A percentile compares a stretch with the other conserved stretches of the same genome.
Conservation (phyloP, 2,888 invertebrate species). For the Microdon myrmicae region DNA sequence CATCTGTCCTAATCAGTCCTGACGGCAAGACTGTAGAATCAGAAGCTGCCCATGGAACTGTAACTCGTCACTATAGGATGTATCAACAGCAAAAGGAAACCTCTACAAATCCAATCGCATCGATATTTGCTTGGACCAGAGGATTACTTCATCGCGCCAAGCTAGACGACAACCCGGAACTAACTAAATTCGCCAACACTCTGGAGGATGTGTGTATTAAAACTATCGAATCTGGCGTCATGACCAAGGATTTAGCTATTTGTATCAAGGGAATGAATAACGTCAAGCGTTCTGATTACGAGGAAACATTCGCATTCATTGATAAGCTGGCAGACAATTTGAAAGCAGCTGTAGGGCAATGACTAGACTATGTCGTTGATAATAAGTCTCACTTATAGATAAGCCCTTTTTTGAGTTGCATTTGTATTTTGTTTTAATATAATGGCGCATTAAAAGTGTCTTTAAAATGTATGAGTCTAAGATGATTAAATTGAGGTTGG, state of each 20-base stretch:
- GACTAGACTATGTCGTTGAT: constrained; percentile 52
- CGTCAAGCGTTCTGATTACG: constrained; percentile 79
- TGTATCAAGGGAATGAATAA: constrained; percentile 94
- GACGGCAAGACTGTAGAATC: constrained; percentile 98
- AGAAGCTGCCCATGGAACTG: constrained; percentile 98
- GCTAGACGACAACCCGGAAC: constrained; percentile 82
- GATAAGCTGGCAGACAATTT: constrained; percentile 94
- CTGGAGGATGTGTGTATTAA: constrained; percentile 92
- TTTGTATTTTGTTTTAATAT: no score
- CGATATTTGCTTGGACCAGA: constrained; percentile 98
- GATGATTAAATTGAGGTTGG: no score
- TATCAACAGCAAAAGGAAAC: constrained; percentile 97
- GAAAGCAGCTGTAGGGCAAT: constrained; percentile 60
- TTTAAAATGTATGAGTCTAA: no score
- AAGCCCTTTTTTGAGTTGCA: no score
- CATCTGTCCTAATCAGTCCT: constrained; percentile 94
- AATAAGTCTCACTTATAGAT: constrained; percentile 28
- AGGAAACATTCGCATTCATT: constrained; percentile 97
- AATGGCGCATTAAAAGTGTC: no score
- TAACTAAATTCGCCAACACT: constrained; percentile 84
- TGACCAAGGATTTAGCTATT: constrained; percentile 99
- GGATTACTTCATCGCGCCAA: constrained; percentile 94
- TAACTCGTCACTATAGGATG: constrained; percentile 88
- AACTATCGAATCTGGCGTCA: constrained; percentile 92
- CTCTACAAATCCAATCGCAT: constrained; percentile 98